Base-by-base conservation (phyloP, 2,888 invertebrate genomes). In the Epirrhoe alternata region DNA sequence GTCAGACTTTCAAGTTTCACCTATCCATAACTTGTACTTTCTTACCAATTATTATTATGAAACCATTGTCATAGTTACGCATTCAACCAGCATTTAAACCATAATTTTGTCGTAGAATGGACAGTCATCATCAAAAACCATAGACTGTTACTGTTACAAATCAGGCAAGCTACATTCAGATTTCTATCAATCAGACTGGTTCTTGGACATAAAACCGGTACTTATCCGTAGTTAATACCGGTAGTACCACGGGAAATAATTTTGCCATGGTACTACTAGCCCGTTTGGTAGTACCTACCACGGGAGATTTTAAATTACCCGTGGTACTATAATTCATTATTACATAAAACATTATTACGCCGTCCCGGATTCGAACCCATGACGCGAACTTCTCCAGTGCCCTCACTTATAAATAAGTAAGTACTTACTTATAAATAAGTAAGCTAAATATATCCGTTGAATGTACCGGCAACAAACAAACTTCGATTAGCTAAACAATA, bases 391-490 rank as follows among this genome's bases (percentile, higher is more conserved):
- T 3, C 24, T 24, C 24, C 24, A 3, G 24, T 24, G 24, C 24
- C 24, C 24, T 24, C 24, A 24, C 24, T 24, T 24, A 24, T 24
- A 24, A 24, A 3, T 24, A 24, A 24, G 1, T 3, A 2, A 24
- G 3, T 24, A 24, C 24, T 24, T n/a, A n/a, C n/a, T n/a, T n/a
- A n/a, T n/a, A n/a, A 24, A 24, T 3, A 38, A 38, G 35, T 38
- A 7, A 12, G 30, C 12, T n/a, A n/a, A 31, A 16, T 45, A 5
- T 14, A 42, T 5, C 6, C 7, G 62, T 2, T 50, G 50, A 62
- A 47, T 65, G 61, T 64, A 65, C 68, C 49, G 61, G 42, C 35
- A 50, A 54, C 63, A 66, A 69, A 77, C 71, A 74, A 62, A 70
- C 63, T 50, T 50, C 45, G 45, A 59, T 62, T 51, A 55, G 49